Conservation (phyloP, 2,113 vertebrate species). For the Ceratotherium simum region DNA sequence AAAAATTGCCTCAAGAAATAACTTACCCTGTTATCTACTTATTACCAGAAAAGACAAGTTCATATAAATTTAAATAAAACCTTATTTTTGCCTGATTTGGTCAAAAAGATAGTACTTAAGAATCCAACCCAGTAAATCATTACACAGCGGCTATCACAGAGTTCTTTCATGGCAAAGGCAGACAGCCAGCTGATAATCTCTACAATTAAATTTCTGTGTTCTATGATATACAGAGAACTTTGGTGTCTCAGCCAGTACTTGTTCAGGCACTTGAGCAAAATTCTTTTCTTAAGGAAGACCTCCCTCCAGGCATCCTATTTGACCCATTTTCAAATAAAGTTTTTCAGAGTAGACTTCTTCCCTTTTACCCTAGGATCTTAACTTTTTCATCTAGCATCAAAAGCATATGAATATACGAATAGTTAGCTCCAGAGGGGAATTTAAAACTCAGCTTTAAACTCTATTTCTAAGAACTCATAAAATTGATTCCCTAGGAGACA, state of each 20-base stretch:
- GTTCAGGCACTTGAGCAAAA: neutral
- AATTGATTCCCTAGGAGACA: neutral
- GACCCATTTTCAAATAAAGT: neutral
- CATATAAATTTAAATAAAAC: conserved; percentile 13
- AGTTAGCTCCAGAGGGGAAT: neutral
- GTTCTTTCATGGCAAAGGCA: neutral
- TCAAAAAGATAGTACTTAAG: neutral
- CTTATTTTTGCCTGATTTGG: neutral
- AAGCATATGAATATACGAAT: neutral
- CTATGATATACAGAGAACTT: neutral
- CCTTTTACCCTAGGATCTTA: conserved; percentile 12
- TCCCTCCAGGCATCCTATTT: neutral
- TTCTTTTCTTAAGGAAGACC: neutral
- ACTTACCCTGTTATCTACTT: neutral
- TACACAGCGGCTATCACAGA: neutral
- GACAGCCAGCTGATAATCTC: neutral
- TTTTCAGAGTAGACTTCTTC: neutral
- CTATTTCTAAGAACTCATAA: conserved; percentile 44
- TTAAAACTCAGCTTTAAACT: conserved; percentile 45
- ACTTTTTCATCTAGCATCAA: conserved; percentile 12
- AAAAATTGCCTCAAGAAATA: neutral
- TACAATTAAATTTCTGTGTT: neutral
- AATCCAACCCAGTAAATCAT: neutral
- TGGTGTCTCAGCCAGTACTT: neutral
- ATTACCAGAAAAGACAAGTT: neutral